A percentile compares a stretch with the other conserved stretches of the same genome.
Conservation (phyloP, 2,113 vertebrate genomes). For the Calypte anna region DNA sequence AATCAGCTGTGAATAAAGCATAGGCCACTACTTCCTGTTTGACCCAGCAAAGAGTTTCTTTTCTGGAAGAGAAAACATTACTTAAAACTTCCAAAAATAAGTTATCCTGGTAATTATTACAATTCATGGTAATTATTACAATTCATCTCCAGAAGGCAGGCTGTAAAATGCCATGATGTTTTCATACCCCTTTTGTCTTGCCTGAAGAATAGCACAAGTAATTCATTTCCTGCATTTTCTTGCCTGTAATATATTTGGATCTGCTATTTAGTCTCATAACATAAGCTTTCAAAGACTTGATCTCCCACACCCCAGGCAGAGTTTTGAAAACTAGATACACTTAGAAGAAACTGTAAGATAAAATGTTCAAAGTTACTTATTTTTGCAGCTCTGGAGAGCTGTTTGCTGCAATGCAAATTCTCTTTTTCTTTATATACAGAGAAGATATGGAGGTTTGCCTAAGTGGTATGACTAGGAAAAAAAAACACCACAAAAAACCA, state of each 20-base stretch:
- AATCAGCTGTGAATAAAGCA: neutral
- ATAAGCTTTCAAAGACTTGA: neutral
- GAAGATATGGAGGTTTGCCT: neutral
- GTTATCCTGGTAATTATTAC: neutral
- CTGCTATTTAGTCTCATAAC: neutral
- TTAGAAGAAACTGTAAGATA: neutral
- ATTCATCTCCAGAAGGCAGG: neutral
- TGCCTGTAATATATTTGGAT: neutral
- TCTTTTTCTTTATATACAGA: neutral
- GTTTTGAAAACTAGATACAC: neutral
- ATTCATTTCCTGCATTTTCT: neutral
- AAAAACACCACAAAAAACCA: neutral
- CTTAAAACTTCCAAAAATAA: neutral
- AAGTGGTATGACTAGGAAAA: neutral
- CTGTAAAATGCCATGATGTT: neutral
- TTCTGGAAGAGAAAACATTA: neutral
- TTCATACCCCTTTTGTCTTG: neutral
- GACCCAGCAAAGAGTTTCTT: neutral
- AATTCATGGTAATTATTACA: neutral
- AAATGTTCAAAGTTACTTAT: neutral
- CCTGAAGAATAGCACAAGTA: neutral
- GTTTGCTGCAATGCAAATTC: neutral
- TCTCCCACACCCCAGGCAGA: neutral
- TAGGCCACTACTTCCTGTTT: neutral
- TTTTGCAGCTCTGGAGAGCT: neutral